Base-by-base conservation (phyloP, 2,113 vertebrate genomes). In the Malurus cyaneus region DNA sequence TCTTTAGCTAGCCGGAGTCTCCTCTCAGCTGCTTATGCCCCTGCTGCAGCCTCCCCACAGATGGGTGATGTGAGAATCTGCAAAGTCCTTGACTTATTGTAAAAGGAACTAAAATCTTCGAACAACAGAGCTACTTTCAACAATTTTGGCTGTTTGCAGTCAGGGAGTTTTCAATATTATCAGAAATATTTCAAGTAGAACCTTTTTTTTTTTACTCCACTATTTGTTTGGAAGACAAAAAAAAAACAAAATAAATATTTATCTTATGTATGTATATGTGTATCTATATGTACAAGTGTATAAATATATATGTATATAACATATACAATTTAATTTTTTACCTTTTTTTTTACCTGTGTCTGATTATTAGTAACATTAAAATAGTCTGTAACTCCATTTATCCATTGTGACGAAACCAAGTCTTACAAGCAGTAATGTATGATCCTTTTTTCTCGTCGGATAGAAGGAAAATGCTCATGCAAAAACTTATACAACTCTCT, bases 241-340 rank as follows among this genome's bases (percentile, higher is more conserved):
- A 57, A 86, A 86, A 71, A 32, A 1, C 4, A 46, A 78, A 80
- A 46, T 15, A 46, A 74, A 71, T 12, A 42, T 49, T 57, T 56
- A 15, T 32, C 14, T 61, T 41, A n/a, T 15, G 4, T 20, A 13
- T 28, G 7, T 7, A 13, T 8, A 23, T 1, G 0, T 16, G 5
- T 21, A 18, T 65, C 9, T 36, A 4, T 17, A 24, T 10, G 3
- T 17, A 8, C 9, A 32, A 21, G 8, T 29, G 2, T 46, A 28
- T 26, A 36, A 25, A 61, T 46, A 53, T 29, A 29, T 18, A 41
- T 31, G 5, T 32, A 5, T 23, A 5, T 23, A 36, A 54, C 1
- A 8, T 11, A 50, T 5, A 28, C 9, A 34, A 80, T 77, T 50
- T 39, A 16, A n/a, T 28, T 34, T 53, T 85, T 66, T 36, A 7